Evolutionary conservation across 2,888 invertebrate species (phyloP).

Genomic region (Chloroclystis v-ata): DNA sequence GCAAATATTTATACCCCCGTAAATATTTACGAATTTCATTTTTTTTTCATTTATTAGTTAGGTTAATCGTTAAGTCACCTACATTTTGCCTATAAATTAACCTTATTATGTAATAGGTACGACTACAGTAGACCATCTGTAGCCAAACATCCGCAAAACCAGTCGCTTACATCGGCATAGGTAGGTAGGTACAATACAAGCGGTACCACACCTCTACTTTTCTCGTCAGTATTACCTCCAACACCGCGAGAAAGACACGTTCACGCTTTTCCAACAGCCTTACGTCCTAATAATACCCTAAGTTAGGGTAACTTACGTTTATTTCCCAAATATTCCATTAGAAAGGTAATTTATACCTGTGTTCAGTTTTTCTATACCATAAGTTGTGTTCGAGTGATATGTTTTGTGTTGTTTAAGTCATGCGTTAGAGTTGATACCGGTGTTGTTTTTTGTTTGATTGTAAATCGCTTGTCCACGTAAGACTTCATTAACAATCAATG

Average conservation of each 20-base stretch:
- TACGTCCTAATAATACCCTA: neutral
- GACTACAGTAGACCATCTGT: no score
- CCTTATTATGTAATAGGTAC: no score
- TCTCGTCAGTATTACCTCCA: slow-evolving; percentile 46
- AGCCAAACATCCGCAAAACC: neutral
- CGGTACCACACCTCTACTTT: neutral
- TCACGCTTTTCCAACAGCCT: neutral
- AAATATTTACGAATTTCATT: no score
- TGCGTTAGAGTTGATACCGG: slow-evolving; percentile 35
- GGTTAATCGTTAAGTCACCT: no score
- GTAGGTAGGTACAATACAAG: no score
- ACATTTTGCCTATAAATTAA: no score
- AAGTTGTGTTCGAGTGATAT: slow-evolving; percentile 15
- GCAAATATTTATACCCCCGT: no score
- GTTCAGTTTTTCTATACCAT: slow-evolving; percentile 27
- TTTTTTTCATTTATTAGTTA: no score
- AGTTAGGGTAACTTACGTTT: slow-evolving; percentile 30
- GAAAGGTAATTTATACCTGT: slow-evolving; percentile 45
- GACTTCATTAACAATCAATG: neutral
- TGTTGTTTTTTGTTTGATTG: slow-evolving; percentile 27
- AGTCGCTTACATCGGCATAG: slow-evolving; percentile 2
- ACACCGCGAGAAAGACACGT: slow-evolving; percentile 44
- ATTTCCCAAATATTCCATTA: slow-evolving; percentile 52
- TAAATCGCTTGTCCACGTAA: slow-evolving; percentile 7
- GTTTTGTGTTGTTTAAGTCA: slow-evolving; percentile 14